These are phyloP conservation scores for Phasia obesa DNA, from an alignment of 2,888 invertebrate species.

Conservation along the genomic window DNA sequence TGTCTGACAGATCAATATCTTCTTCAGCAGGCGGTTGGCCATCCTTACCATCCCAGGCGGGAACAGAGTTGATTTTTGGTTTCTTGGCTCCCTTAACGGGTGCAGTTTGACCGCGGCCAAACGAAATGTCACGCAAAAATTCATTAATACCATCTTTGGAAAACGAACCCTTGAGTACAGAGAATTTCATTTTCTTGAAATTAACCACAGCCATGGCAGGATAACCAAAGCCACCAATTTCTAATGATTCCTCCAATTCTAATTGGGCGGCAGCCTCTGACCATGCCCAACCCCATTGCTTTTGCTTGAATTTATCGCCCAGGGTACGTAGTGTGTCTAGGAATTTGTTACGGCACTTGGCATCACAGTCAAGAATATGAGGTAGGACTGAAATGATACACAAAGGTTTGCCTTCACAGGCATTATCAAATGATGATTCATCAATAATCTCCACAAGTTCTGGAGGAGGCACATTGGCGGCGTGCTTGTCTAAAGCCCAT, in stretches of 20 bases:
- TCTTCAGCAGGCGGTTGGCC: slow-evolving; percentile 91
- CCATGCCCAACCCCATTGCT: slow-evolving; percentile 99
- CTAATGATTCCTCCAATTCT: slow-evolving; percentile 93
- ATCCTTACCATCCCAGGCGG: slow-evolving; percentile 97
- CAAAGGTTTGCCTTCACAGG: slow-evolving; percentile 93
- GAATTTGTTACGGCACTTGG: slow-evolving; percentile 95
- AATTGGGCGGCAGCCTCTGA: slow-evolving; percentile 94
- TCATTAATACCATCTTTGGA: slow-evolving; percentile 97
- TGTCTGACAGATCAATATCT: slow-evolving; percentile 95
- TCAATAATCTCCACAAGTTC: slow-evolving; percentile 89
- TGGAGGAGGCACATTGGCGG: slow-evolving; percentile 94
- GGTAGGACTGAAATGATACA: slow-evolving; percentile 97
- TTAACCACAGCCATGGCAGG: slow-evolving; percentile 99
- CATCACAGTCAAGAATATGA: slow-evolving; percentile 97
- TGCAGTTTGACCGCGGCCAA: slow-evolving; percentile 95
- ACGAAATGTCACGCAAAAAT: slow-evolving; percentile 95
- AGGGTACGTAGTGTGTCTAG: slow-evolving; percentile 87
- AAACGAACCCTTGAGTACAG: slow-evolving; percentile 95
- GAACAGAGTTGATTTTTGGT: slow-evolving; percentile 87
- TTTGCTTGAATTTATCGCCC: slow-evolving; percentile 96
- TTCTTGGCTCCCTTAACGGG: slow-evolving; percentile 92
- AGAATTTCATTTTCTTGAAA: slow-evolving; percentile 97
- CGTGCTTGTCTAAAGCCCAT: slow-evolving; percentile 93
- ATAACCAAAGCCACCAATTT: slow-evolving; percentile 98
- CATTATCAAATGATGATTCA: slow-evolving; percentile 86